phyloP scores from a whole-genome alignment of 2,113 vertebrate species.

The Noturus placidus region DNA sequence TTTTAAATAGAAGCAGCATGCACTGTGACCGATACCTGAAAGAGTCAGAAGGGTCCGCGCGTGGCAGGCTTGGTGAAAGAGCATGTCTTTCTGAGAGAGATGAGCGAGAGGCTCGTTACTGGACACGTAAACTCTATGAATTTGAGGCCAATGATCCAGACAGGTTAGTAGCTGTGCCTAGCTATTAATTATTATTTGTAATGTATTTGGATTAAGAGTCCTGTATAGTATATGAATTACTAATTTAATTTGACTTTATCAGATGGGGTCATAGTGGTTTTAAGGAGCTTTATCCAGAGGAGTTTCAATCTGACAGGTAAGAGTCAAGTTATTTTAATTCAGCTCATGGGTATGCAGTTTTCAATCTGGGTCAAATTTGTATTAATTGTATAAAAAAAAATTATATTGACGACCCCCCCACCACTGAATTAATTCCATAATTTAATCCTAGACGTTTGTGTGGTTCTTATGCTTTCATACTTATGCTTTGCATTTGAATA shows the following conservation, averaged over 20 bases:
- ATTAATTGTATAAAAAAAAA: too few relatives aligned
- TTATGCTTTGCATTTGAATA: too few relatives aligned
- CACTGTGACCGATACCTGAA: conserved; percentile 87
- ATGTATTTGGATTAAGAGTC: not conserved
- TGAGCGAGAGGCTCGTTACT: conserved; percentile 82
- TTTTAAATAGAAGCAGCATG: conserved; percentile 80
- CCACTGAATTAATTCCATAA: too few relatives aligned
- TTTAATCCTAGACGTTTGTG: too few relatives aligned
- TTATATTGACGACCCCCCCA: too few relatives aligned
- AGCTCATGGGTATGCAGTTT: not conserved
- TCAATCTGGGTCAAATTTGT: not conserved
- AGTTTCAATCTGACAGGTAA: conserved; percentile 91
- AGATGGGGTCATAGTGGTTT: conserved; percentile 97
- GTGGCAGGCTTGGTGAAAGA: conserved; percentile 66
- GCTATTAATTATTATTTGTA: not conserved
- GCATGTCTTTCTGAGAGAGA: conserved; percentile 75
- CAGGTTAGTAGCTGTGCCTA: conserved; percentile 72
- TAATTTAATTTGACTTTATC: conserved; percentile 46
- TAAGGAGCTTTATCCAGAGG: conserved; percentile 95
- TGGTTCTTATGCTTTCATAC: too few relatives aligned
- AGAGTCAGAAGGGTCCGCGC: conserved; percentile 65
- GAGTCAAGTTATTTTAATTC: not conserved
- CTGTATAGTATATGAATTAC: not conserved
- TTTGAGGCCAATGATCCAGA: conserved; percentile 91
- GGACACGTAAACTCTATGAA: conserved; percentile 89